These are phyloP conservation scores for Mus spretus DNA, from an alignment of 2,797 vertebrate genomes.

Conservation along the genomic window DNA sequence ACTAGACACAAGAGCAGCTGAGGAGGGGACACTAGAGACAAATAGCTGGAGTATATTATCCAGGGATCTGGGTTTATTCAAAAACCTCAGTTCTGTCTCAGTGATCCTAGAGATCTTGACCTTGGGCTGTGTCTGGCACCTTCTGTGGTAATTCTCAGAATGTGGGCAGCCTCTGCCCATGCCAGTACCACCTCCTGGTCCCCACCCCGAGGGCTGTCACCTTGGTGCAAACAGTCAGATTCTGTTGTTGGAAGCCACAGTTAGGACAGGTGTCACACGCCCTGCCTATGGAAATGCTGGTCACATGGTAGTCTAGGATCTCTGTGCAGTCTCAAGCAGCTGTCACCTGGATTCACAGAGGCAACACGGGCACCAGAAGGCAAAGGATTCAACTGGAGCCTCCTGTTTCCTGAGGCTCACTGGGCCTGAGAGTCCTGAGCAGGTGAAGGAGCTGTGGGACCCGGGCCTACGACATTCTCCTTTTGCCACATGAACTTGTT, in stretches of 20 bases:
- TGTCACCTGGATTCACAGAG: background rate
- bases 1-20: background rate
- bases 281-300: conserved; percentile 8
- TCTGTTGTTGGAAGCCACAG: background rate
- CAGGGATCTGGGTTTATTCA: fast-evolving
- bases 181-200: background rate
- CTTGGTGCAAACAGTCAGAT: background rate
- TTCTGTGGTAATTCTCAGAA: background rate
- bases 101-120: background rate
- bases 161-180: background rate
- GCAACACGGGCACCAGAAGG: background rate
- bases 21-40: fast-evolving
- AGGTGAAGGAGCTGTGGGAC: too few species aligned
- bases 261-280: background rate
- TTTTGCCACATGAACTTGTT: background rate
- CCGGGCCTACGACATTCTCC: background rate
- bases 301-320: conserved; percentile 55
- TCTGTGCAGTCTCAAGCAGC: conserved; percentile 13
- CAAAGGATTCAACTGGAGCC: background rate
- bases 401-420: background rate
- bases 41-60: background rate
- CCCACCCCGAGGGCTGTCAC: background rate
- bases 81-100: fast-evolving
- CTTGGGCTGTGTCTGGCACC: background rate
- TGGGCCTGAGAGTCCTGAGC: background rate